phyloP scores from a whole-genome alignment of 2,113 vertebrate species.

The Lynx canadensis region DNA sequence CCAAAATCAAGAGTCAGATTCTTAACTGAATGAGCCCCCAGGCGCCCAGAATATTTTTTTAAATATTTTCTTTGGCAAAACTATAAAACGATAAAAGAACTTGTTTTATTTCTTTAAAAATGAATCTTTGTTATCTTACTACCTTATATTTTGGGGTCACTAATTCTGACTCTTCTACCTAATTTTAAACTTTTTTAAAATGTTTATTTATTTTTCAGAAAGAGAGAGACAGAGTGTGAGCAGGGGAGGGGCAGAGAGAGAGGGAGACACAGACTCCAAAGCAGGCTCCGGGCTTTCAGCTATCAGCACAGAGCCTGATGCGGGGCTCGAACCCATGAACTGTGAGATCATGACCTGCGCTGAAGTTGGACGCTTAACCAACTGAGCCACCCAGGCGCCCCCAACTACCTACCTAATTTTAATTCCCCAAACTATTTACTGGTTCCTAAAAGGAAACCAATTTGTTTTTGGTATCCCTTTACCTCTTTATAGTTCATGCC shows the following conservation, averaged over 20 bases:
- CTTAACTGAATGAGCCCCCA: too few relatives aligned
- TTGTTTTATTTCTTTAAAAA: neutral
- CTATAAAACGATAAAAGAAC: neutral
- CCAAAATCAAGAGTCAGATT: too few relatives aligned
- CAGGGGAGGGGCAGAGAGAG: neutral
- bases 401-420: neutral
- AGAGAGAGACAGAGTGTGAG: neutral
- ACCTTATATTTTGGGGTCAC: neutral
- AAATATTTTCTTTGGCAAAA: neutral
- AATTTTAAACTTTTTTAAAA: neutral
- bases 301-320: neutral
- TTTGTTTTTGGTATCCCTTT: neutral
- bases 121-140: neutral
- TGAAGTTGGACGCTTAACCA: neutral
- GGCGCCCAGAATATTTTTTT: too few relatives aligned
- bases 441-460: neutral
- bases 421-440: neutral
- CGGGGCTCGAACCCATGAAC: neutral
- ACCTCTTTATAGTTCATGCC: neutral
- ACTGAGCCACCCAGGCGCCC: neutral
- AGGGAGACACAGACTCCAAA: neutral
- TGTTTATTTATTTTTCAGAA: neutral
- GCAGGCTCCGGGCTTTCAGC: neutral
- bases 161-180: neutral
- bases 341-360: neutral